Evolutionary conservation across 2,113 vertebrate species (phyloP).

Genomic region (Pimephales promelas): DNA sequence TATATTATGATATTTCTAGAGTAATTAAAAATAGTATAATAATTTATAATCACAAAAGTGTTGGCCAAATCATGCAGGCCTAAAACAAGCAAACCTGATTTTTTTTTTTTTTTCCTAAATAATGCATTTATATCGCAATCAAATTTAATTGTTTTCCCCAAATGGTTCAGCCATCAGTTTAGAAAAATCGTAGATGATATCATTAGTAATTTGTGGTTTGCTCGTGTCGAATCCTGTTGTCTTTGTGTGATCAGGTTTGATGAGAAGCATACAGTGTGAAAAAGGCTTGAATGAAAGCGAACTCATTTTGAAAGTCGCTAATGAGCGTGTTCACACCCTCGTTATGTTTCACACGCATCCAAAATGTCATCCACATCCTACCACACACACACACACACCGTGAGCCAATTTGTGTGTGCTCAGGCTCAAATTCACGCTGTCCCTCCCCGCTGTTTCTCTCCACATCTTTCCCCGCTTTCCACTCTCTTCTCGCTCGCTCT

Average conservation of each 20-base stretch:
- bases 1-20: too few relatives aligned
- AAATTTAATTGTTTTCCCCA: too few relatives aligned
- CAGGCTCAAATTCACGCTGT: not conserved
- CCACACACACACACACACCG: constrained; percentile 1
- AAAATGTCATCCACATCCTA: constrained; percentile 17
- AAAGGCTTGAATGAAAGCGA: constrained; percentile 26
- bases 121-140: not conserved
- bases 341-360: constrained; percentile 41
- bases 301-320: constrained; percentile 46
- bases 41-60: too few relatives aligned
- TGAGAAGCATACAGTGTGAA: not conserved
- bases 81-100: too few relatives aligned
- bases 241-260: not conserved
- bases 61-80: too few relatives aligned
- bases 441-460: not conserved
- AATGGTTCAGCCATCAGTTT: too few relatives aligned
- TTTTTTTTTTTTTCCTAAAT: not conserved
- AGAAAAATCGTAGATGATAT: not conserved
- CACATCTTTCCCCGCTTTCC: not conserved
- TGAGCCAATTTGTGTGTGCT: constrained; percentile 38
- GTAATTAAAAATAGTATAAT: too few relatives aligned
- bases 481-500: constrained; percentile 39
- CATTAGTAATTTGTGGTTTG: not conserved
- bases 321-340: constrained; percentile 49
- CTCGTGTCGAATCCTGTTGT: not conserved